Evolutionary conservation across 2,113 vertebrate genomes (phyloP).

Genomic region (Pogona vitticeps): DNA sequence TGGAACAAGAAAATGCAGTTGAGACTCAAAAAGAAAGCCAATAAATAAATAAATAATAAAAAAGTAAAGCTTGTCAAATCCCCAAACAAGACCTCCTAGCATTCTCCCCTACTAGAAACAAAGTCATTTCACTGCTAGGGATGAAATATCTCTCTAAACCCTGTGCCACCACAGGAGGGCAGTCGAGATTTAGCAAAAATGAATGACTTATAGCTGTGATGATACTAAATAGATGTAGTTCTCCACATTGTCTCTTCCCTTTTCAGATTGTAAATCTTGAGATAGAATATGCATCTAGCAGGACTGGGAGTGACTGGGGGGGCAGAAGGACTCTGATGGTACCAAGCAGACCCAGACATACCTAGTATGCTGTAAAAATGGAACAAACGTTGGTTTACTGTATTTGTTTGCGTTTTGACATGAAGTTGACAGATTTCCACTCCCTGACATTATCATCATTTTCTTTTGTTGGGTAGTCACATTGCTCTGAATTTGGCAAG

Average conservation of each 20-base stretch:
- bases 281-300: background rate
- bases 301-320: background rate
- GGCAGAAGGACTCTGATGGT: background rate
- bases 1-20: too few species aligned
- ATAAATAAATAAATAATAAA: too few species aligned
- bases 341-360: background rate
- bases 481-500: too few species aligned
- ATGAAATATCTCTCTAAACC: background rate
- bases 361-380: background rate
- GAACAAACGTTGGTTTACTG: background rate
- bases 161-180: conserved; percentile 49
- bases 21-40: too few species aligned
- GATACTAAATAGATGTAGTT: background rate
- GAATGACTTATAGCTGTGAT: background rate
- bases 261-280: background rate
- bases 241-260: background rate
- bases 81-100: background rate
- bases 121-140: background rate
- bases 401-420: background rate
- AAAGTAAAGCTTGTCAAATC: too few species aligned
- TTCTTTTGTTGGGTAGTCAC: too few species aligned
- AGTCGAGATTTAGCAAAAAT: conserved; percentile 43
- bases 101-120: background rate
- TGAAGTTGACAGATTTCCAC: background rate
- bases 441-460: too few species aligned